These are phyloP conservation scores for Anguilla obscura DNA, from an alignment of 2,797 vertebrate species.

Conservation along the genomic window DNA sequence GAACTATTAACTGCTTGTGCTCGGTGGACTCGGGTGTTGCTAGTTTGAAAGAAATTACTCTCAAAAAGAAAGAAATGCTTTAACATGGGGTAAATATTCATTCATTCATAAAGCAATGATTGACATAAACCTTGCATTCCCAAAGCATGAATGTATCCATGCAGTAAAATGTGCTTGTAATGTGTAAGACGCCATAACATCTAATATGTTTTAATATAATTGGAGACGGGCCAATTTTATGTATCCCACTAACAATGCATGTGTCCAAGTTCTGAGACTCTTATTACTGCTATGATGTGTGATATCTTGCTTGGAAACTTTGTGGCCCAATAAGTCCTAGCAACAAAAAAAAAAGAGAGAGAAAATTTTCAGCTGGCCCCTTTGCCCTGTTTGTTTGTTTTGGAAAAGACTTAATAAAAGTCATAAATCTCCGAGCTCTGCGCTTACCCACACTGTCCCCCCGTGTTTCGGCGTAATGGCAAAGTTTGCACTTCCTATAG, in stretches of 20 bases:
- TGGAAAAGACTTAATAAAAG: constrained; percentile 38
- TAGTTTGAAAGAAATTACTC: too few species aligned
- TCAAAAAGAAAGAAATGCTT: too few species aligned
- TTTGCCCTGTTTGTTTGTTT: constrained; percentile 29
- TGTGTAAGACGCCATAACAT: background rate
- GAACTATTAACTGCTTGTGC: too few species aligned
- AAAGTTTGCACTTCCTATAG: constrained; percentile 17
- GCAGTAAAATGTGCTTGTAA: too few species aligned
- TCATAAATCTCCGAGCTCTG: constrained; percentile 35
- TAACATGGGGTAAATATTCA: too few species aligned
- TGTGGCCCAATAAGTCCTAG: background rate
- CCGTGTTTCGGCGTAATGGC: constrained; percentile 16
- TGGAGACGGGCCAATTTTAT: background rate
- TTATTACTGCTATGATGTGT: constrained; percentile 6
- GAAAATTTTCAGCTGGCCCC: constrained; percentile 3
- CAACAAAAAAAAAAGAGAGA: background rate
- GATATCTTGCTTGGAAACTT: background rate
- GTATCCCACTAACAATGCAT: background rate
- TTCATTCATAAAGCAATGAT: too few species aligned
- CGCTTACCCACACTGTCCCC: constrained; percentile 18
- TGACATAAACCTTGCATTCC: too few species aligned
- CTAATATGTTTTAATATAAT: constrained; percentile 3
- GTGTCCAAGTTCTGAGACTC: background rate
- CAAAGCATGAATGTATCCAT: too few species aligned
- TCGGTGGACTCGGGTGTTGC: too few species aligned